phyloP scores from a whole-genome alignment of 1,140 invertebrate genomes.

The Leptinotarsa undecemlineata region DNA sequence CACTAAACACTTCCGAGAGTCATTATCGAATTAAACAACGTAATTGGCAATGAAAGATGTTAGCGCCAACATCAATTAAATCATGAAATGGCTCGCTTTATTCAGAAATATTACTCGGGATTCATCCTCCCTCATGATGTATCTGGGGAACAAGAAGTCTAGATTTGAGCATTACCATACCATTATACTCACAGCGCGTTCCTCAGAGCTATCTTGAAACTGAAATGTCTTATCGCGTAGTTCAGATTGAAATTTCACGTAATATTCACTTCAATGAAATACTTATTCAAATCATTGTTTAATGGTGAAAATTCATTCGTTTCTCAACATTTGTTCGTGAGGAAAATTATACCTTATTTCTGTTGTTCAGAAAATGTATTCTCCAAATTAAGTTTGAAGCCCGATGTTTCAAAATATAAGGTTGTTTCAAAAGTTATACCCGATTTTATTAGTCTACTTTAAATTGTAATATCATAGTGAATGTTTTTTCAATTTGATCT shows the following conservation, averaged over 20 bases:
- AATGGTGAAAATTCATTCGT: background rate
- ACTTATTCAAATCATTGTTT: conserved; percentile 11
- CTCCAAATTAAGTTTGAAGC: too few species aligned
- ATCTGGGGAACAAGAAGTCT: background rate
- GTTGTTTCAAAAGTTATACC: too few species aligned
- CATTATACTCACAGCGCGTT: background rate
- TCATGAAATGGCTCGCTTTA: background rate
- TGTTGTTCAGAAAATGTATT: too few species aligned
- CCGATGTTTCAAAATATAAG: too few species aligned
- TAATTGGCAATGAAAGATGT: background rate
- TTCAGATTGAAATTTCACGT: background rate
- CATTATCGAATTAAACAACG: background rate
- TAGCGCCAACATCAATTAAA: conserved; percentile 3
- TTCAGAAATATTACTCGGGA: background rate
- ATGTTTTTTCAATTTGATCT: too few species aligned
- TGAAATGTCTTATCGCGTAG: background rate
- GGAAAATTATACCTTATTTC: background rate
- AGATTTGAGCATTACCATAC: background rate
- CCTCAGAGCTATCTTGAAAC: background rate
- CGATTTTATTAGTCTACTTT: too few species aligned
- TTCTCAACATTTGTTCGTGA: background rate
- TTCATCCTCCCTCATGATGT: background rate
- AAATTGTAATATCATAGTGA: too few species aligned
- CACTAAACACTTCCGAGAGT: background rate
- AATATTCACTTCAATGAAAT: conserved; percentile 16